Percentiles rank a stretch among this genome's conserved stretches.
Conservation (phyloP, 2,888 invertebrate genomes). For the Tenthredo distinguenda region DNA sequence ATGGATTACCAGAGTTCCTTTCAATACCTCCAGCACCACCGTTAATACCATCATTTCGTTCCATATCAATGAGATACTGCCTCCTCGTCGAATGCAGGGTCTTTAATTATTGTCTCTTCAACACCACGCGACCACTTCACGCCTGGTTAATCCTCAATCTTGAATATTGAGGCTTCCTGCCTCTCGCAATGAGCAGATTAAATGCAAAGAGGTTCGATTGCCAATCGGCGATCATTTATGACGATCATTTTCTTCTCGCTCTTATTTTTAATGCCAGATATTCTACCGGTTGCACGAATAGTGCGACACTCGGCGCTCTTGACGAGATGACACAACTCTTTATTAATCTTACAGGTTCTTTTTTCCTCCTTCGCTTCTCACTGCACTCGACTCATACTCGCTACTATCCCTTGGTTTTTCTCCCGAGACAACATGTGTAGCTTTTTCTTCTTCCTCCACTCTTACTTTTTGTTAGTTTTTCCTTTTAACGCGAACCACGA, state of each 20-base stretch:
- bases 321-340: neutral
- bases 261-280: too few species aligned
- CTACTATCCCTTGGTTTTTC: neutral
- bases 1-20: slow-evolving; percentile 33
- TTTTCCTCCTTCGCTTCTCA: neutral
- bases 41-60: slow-evolving; percentile 41
- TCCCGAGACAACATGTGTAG: neutral
- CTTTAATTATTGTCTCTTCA: neutral
- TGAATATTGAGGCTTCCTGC: neutral
- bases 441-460: neutral
- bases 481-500: neutral
- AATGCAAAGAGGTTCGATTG: neutral
- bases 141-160: neutral
- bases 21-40: slow-evolving; percentile 44
- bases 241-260: neutral
- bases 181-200: neutral
- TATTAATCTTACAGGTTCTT: neutral
- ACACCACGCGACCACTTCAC: neutral
- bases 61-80: slow-evolving; percentile 22
- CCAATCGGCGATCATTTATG: neutral
- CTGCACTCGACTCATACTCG: neutral
- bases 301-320: neutral
- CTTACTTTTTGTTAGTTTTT: neutral
- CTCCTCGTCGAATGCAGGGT: neutral
- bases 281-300: neutral